Conservation (phyloP, 2,113 vertebrate species). For the Hyperopisus bebe region DNA sequence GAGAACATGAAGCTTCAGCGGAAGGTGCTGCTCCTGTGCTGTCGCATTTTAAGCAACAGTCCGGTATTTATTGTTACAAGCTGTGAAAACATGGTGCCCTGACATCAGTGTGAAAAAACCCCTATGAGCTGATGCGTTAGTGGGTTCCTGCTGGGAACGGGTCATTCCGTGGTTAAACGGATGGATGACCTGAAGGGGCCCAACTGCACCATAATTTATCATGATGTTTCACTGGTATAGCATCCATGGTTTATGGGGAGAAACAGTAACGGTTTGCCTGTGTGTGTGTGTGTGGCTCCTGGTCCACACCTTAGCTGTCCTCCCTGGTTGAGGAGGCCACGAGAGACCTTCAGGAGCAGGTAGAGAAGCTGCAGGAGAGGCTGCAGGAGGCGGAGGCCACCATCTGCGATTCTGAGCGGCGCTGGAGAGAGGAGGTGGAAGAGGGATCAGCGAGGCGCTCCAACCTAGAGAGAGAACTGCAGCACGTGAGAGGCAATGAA, state of each 20-base stretch:
- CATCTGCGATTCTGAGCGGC: slow-evolving; percentile 51
- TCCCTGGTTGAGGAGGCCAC: slow-evolving; percentile 57
- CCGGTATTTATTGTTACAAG: neutral
- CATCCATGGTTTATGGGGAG: neutral
- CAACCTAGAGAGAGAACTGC: slow-evolving; percentile 57
- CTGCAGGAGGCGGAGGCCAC: slow-evolving; percentile 47
- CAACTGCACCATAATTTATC: neutral
- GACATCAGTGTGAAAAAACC: neutral
- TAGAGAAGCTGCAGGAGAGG: slow-evolving; percentile 54
- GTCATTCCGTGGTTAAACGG: neutral
- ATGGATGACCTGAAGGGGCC: neutral
- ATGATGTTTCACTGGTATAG: neutral
- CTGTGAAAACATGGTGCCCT: neutral
- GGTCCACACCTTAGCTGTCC: slow-evolving; percentile 50
- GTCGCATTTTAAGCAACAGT: neutral
- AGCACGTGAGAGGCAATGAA: slow-evolving; percentile 53
- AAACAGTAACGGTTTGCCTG: neutral
- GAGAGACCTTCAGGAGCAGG: slow-evolving; percentile 54
- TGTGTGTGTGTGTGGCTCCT: neutral
- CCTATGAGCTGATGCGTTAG: neutral
- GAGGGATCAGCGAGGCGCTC: slow-evolving; percentile 57
- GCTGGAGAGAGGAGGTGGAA: slow-evolving; percentile 59
- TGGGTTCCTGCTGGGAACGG: neutral
- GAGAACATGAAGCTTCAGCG: slow-evolving; percentile 61
- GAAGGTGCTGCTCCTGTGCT: slow-evolving; percentile 42